Conservation (phyloP, 1,140 invertebrate genomes). For the Pectinophora gossypiella region DNA sequence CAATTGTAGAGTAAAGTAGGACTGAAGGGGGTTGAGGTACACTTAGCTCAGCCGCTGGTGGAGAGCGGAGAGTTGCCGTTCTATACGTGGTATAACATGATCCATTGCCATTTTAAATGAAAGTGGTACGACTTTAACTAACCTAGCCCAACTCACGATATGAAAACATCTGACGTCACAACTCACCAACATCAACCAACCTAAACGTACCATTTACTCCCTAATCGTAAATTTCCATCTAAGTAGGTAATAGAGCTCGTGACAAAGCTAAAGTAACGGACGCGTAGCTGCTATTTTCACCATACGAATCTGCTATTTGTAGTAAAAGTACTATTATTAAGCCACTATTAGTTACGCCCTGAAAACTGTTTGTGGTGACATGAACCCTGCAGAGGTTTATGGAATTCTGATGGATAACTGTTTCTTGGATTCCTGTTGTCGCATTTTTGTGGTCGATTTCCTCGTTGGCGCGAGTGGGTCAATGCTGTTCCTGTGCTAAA, state of each 20-base stretch:
- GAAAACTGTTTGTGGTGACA: conserved; percentile 6
- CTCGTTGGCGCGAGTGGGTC: too few species aligned
- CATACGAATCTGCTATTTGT: not conserved
- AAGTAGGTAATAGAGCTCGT: conserved; percentile 1
- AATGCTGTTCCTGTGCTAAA: too few species aligned
- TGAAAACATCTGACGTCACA: too few species aligned
- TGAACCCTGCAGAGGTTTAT: not conserved
- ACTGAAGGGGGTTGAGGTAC: too few species aligned
- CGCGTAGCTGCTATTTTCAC: not conserved
- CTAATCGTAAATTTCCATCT: not conserved
- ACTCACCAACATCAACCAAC: too few species aligned
- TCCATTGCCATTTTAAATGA: too few species aligned
- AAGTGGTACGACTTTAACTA: too few species aligned
- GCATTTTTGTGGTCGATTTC: not conserved
- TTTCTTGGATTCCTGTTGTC: not conserved
- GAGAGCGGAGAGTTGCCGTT: too few species aligned
- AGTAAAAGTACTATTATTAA: conserved; percentile 1
- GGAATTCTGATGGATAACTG: not conserved
- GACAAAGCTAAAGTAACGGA: not conserved
- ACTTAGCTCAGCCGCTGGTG: too few species aligned
- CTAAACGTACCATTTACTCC: too few species aligned
- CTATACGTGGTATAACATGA: too few species aligned
- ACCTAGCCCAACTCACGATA: too few species aligned
- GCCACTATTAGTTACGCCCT: conserved; percentile 4
- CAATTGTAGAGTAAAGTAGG: not conserved